phyloP scores from a whole-genome alignment of 2,797 vertebrate genomes.

The Australoheros facetus region DNA sequence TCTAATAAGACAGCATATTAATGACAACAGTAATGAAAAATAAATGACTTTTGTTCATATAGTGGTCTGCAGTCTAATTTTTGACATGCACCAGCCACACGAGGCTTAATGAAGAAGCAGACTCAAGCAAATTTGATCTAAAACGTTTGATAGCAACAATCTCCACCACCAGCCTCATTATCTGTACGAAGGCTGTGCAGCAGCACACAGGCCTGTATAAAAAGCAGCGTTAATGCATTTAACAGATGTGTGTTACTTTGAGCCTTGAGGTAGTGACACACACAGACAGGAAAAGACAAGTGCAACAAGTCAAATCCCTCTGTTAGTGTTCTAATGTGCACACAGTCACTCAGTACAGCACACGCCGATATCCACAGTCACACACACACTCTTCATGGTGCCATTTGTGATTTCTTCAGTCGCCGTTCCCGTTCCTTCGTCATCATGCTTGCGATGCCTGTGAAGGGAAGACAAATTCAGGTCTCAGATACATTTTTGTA shows the following conservation, averaged over 20 bases:
- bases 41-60: neutral
- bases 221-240: conserved; percentile 18
- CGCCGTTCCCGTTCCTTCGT: neutral
- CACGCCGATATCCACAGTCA: neutral
- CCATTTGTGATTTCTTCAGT: conserved; percentile 30
- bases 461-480: conserved; percentile 16
- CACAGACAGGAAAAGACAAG: conserved; percentile 53
- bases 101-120: neutral
- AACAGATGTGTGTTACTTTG: conserved; percentile 36
- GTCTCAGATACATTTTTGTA: neutral
- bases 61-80: neutral
- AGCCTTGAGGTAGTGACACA: conserved; percentile 68
- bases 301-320: conserved; percentile 61
- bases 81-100: neutral
- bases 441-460: conserved; percentile 69
- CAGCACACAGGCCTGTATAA: neutral
- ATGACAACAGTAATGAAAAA: conserved; percentile 22
- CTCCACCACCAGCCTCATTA: neutral
- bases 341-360: conserved; percentile 8
- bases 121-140: neutral
- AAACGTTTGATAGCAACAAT: neutral
- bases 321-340: conserved; percentile 32
- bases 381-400: neutral
- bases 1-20: conserved; percentile 28
- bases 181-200: conserved; percentile 1